phyloP scores from a whole-genome alignment of 2,797 vertebrate genomes.

The Acanthopagrus latus region DNA sequence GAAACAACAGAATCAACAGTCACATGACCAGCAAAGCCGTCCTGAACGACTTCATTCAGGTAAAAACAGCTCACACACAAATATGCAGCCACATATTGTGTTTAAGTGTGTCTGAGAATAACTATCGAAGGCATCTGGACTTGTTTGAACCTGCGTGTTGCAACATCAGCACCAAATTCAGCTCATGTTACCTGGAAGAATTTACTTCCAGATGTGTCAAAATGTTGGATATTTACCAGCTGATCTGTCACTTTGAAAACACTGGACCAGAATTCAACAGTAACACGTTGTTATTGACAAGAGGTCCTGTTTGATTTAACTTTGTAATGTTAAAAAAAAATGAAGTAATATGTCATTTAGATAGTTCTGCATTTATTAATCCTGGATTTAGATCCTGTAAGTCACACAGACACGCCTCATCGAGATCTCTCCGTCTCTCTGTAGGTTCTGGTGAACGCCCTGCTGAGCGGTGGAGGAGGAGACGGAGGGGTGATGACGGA shows the following conservation, averaged over 20 bases:
- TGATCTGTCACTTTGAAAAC: background rate
- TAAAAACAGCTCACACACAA: constrained; percentile 1
- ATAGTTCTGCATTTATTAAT: background rate
- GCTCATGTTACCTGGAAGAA: background rate
- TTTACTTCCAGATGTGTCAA: background rate
- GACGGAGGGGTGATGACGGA: constrained; percentile 71
- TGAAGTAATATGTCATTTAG: background rate
- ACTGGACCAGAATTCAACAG: background rate
- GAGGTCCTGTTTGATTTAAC: background rate
- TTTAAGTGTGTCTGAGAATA: no score
- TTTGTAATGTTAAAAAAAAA: background rate
- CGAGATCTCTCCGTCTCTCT: background rate
- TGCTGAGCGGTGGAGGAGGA: constrained; percentile 88
- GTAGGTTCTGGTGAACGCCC: constrained; percentile 87
- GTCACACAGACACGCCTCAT: background rate
- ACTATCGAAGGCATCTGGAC: no score
- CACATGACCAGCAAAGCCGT: constrained; percentile 88
- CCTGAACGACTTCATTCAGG: constrained; percentile 92
- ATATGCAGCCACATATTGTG: no score
- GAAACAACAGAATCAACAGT: constrained; percentile 87
- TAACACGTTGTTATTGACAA: background rate
- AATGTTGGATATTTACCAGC: background rate
- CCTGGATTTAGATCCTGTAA: background rate
- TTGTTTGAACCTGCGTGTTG: no score
- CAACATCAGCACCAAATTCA: background rate